A percentile compares a stretch with the other conserved stretches of the same genome.
Conservation (phyloP, 1,140 invertebrate genomes). For the Polypedilum pembai region DNA sequence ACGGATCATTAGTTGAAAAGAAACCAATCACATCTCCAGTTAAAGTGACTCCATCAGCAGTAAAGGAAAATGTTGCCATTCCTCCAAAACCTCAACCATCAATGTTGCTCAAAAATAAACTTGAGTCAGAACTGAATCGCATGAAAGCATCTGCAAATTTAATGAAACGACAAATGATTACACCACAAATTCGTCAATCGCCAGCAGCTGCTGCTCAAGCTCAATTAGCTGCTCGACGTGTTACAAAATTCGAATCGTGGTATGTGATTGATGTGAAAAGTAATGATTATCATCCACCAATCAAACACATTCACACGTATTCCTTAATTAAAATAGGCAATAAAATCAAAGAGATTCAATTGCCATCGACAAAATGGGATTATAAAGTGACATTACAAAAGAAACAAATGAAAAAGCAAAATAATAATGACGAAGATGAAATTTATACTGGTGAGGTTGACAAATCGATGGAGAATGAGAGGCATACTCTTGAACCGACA, state of each 20-base stretch:
- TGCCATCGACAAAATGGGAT: slow-evolving; percentile 38
- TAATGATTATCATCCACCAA: slow-evolving; percentile 27
- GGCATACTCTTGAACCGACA: slow-evolving; percentile 41
- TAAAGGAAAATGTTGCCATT: neutral
- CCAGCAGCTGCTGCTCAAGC: neutral
- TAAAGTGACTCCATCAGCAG: neutral
- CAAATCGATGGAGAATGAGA: slow-evolving; percentile 39
- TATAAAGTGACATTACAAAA: slow-evolving; percentile 40
- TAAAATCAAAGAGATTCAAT: slow-evolving; percentile 34
- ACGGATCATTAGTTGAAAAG: neutral
- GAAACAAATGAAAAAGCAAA: slow-evolving; percentile 8
- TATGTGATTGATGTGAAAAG: slow-evolving; percentile 38
- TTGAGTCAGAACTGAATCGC: slow-evolving; percentile 14
- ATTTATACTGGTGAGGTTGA: slow-evolving; percentile 41
- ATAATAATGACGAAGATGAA: slow-evolving; percentile 29
- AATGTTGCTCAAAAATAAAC: neutral
- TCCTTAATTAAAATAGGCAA: slow-evolving; percentile 40
- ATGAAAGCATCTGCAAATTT: slow-evolving; percentile 17
- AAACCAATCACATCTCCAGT: neutral
- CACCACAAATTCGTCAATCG: neutral
- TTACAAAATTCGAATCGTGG: slow-evolving; percentile 44
- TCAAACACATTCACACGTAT: slow-evolving; percentile 34
- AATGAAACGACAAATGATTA: neutral
- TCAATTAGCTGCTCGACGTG: slow-evolving; percentile 29
- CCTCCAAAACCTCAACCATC: neutral